Evolutionary conservation across 2,888 invertebrate genomes (phyloP), one percentile per base, ranked within the genome.

Genomic region (Formica aserva): DNA sequence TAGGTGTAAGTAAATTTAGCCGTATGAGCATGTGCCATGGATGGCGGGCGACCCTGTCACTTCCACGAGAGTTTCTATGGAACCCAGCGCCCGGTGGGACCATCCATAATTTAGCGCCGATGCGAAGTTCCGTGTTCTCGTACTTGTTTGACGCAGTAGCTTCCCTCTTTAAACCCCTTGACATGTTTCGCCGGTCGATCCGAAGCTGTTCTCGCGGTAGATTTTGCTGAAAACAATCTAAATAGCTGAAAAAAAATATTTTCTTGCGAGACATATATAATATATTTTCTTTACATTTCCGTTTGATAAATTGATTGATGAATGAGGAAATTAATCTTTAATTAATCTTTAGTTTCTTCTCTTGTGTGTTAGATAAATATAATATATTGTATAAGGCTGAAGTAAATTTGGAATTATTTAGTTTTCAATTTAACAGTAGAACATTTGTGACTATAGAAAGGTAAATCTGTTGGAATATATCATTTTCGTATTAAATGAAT

Each of bases 161-260:
- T 87, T 85, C 83, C 74, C 90, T 83, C 86, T 89, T 86, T 89
- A 87, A 87, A 85, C 84, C 90, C 83, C 89, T 90, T 89, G 87
- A 89, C 85, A 84, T 87, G 85, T 74, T 89, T 87, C 82, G 85
- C 65, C 63, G 60, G 78, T 76, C 77, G 84, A 85, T 88, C 76
- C 85, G 83, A 77, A 80, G 80, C 75, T 86, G 75, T 83, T 85
- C 84, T 72, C 22, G 35, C 26, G 13, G 38, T 41, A n/a, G 74
- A 74, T 9, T 74, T 45, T 45, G 72, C 3, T 55, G 57, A 72
- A 80, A 80, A 72, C 74, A 78, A 78, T 35, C 38, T 11, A 32
- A 32, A 29, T 38, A 15, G 41, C 9, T 18, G 11, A 13, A 0
- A 4, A 69, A 38, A 55, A 52, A 38, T 29, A 52, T 71, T 55